Evolutionary conservation across 2,797 vertebrate species (phyloP).

Genomic region (Diglossa cyanea): DNA sequence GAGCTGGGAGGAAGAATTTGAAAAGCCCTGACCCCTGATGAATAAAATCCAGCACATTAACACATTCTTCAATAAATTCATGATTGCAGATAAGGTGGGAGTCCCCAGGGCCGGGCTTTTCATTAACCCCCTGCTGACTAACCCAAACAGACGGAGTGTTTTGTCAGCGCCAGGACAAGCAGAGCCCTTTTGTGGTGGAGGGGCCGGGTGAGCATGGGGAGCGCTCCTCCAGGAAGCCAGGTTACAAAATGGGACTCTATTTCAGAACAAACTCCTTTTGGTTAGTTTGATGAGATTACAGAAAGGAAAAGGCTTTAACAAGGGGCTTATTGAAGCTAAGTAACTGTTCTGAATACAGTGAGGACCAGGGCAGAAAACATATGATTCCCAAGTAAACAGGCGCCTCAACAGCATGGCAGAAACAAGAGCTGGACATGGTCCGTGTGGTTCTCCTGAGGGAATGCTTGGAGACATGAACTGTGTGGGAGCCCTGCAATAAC

Average conservation of each 20-base stretch:
- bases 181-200: constrained; percentile 59
- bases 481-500: background rate
- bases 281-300: constrained; percentile 68
- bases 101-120: constrained; percentile 70
- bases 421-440: background rate
- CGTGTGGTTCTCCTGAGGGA: rapidly evolving
- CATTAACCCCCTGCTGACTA: constrained; percentile 77
- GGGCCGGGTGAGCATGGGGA: constrained; percentile 32
- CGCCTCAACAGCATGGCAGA: background rate
- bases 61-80: constrained; percentile 76
- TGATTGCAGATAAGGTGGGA: constrained; percentile 75
- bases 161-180: constrained; percentile 67
- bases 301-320: constrained; percentile 64
- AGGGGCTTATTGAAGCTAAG: constrained; percentile 66
- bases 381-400: constrained; percentile 40
- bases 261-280: constrained; percentile 67
- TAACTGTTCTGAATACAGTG: constrained; percentile 58
- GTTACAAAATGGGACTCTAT: constrained; percentile 63
- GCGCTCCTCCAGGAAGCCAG: constrained; percentile 35
- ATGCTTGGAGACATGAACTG: background rate
- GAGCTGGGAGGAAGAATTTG: constrained; percentile 77
- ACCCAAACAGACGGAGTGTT: constrained; percentile 72
- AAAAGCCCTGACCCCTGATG: constrained; percentile 76
- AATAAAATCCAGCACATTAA: constrained; percentile 74
- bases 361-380: constrained; percentile 58